Evolutionary conservation across 1,140 invertebrate species (phyloP).

Genomic region (Grapholita molesta): DNA sequence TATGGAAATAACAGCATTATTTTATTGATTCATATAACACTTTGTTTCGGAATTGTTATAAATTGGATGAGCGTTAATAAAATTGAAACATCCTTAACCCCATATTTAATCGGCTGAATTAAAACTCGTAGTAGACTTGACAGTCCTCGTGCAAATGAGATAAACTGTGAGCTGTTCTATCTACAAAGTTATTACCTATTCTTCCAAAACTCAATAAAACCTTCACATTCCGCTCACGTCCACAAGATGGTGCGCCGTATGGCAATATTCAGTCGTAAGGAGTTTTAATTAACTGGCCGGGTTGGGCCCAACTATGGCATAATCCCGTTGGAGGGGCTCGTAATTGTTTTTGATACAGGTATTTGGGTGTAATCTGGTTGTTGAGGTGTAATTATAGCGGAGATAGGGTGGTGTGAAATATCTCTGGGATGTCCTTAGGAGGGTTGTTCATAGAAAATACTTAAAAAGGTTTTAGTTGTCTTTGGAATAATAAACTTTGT

Average conservation of each 20-base stretch:
- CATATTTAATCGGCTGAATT: not conserved
- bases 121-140: not conserved
- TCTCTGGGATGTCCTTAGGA: not conserved
- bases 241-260: conserved; percentile 3
- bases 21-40: no score
- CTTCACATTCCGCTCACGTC: conserved; percentile 2
- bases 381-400: not conserved
- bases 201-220: conserved; percentile 14
- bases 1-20: no score
- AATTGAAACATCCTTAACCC: no score
- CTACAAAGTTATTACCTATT: not conserved
- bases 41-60: no score
- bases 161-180: not conserved
- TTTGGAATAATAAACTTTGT: not conserved
- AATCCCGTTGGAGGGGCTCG: not conserved
- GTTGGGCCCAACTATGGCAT: not conserved
- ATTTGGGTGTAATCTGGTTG: conserved; percentile 4
- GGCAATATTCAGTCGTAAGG: conserved; percentile 12
- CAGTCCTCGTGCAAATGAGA: not conserved
- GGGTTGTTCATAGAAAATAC: not conserved
- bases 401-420: not conserved
- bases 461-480: not conserved
- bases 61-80: no score
- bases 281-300: conserved; percentile 2
- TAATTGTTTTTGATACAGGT: conserved; percentile 17